Base-by-base conservation (phyloP, 1,140 invertebrate genomes). In the Papilio xuthus region DNA sequence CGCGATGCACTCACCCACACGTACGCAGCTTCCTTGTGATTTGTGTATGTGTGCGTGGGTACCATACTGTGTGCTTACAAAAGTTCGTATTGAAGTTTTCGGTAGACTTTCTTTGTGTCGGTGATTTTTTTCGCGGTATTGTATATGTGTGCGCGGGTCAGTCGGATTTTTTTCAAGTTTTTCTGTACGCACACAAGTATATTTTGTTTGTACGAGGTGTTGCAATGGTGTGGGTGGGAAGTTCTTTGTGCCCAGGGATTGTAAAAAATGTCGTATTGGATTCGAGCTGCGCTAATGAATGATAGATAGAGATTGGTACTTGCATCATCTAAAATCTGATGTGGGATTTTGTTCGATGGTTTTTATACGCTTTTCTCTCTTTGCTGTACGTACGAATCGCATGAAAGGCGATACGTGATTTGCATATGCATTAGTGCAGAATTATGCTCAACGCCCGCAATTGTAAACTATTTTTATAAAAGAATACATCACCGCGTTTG, bases 221-320 rank as follows among this genome's bases (percentile, higher is more conserved):
- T 88, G 78, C 82, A 86, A 73, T 67, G 83, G 89, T 91, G 92
- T 89, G 89, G 83, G 88, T 83, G 85, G 89, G 83, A 87, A 87
- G 91, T 87, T 89, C 91, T 93, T 92, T 93, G 90, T 93, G 90
- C 90, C 86, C 80, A 84, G 90, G 90, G 89, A 90, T 92, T 90
- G 90, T 92, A 93, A 93, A 93, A 93, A 93, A 93, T 92, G 90
- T 93, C 92, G 91, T 94, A 93, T 94, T 93, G 90, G 91, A 93
- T 94, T 92, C 90, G 89, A 89, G 92, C 89, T 89, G 88, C 89
- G 88, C 91, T 92, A 93, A 93, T 93, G 92, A 93, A 93, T 93
- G 92, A 93, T 93, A 93, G 90, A 90, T 93, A 92, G 88, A 86
- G 85, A 85, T 89, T 86, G 84, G 85, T 83, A 81, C 84, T 86